A percentile compares a stretch with the other conserved stretches of the same genome.
Conservation (phyloP, 2,888 invertebrate genomes). For the Elgonia sp. region DNA sequence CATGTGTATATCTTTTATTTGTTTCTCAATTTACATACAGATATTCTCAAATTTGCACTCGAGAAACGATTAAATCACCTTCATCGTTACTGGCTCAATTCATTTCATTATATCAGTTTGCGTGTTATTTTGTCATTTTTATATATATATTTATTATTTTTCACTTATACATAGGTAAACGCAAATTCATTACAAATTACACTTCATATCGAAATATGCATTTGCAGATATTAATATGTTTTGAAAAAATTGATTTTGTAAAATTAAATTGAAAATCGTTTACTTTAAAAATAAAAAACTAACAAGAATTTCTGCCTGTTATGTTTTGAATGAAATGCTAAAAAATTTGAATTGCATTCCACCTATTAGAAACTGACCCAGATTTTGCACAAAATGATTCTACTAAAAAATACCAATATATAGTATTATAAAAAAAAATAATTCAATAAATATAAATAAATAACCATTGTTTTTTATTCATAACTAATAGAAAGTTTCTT, state of each 20-base stretch:
- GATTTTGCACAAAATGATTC: not conserved
- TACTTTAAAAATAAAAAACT: too few relatives aligned
- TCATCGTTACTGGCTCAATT: constrained; percentile 77
- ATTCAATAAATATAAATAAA: constrained; percentile 63
- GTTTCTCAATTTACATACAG: constrained; percentile 86
- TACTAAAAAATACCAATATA: not conserved
- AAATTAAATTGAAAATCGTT: too few relatives aligned
- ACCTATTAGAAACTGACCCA: constrained; percentile 30
- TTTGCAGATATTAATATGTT: constrained; percentile 39
- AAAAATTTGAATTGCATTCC: too few relatives aligned
- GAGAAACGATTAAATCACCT: constrained; percentile 82
- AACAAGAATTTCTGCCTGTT: too few relatives aligned
- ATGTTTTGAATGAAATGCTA: too few relatives aligned
- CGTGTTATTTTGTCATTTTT: not conserved
- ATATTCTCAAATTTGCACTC: constrained; percentile 84
- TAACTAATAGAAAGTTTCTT: not conserved
- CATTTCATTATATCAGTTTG: constrained; percentile 51
- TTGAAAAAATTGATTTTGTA: not conserved
- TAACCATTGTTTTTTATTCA: constrained; percentile 13
- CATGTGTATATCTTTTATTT: constrained; percentile 83
- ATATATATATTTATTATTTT: constrained; percentile 2
- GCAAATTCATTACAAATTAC: constrained; percentile 75
- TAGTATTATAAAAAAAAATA: constrained; percentile 36
- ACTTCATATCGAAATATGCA: constrained; percentile 74
- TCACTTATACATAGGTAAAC: constrained; percentile 73